These are phyloP conservation scores for Synanthedon tipuliformis DNA, from an alignment of 2,888 invertebrate genomes.

Conservation along the genomic window DNA sequence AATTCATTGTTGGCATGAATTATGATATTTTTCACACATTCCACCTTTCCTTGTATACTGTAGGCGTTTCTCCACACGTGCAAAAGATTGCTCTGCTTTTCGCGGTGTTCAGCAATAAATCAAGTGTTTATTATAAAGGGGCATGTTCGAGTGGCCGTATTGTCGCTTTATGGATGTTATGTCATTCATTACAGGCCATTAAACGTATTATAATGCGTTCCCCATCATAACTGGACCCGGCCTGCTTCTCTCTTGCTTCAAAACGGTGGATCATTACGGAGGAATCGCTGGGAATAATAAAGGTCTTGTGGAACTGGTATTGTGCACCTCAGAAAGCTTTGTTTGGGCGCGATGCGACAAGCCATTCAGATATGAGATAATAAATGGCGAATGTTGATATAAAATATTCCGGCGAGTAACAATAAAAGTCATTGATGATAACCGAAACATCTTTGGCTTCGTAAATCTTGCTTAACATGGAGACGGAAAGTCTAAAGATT, in stretches of 20 bases:
- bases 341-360: constrained; percentile 64
- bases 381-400: constrained; percentile 58
- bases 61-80: constrained; percentile 55
- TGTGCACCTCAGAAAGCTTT: constrained; percentile 57
- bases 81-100: constrained; percentile 49
- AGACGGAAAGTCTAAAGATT: no score
- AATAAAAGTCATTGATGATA: neutral
- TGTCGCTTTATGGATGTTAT: constrained; percentile 69
- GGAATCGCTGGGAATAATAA: constrained; percentile 25
- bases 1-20: constrained; percentile 13
- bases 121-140: constrained; percentile 61
- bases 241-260: constrained; percentile 5
- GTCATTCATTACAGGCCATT: constrained; percentile 69
- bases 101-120: constrained; percentile 58
- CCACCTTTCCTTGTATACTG: constrained; percentile 14
- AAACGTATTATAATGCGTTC: constrained; percentile 59
- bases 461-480: no score
- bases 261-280: constrained; percentile 10
- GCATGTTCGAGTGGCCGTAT: constrained; percentile 63
- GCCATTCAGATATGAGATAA: constrained; percentile 60
- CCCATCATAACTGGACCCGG: constrained; percentile 29
- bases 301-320: constrained; percentile 33
- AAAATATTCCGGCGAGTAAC: constrained; percentile 18
- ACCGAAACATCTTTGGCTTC: neutral
- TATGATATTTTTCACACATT: constrained; percentile 19